A percentile compares a stretch with the other conserved stretches of the same genome.
These are phyloP conservation scores for Sebastes goodei DNA, from an alignment of 2,797 vertebrate genomes.

Conservation along the genomic window DNA sequence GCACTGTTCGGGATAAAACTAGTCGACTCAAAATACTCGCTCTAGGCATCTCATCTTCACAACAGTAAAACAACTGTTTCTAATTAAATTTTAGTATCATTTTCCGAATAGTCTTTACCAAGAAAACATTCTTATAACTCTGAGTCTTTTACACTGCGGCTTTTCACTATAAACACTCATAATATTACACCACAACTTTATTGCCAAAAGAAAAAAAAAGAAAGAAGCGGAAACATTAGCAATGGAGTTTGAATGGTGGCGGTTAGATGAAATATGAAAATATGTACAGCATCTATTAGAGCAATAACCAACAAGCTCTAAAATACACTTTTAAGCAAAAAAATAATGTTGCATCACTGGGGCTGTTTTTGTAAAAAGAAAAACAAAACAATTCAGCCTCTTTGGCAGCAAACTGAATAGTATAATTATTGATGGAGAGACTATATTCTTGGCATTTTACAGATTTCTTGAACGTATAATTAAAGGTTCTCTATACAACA, in stretches of 20 bases:
- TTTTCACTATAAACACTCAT: conserved; percentile 77
- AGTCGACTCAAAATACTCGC: conserved; percentile 52
- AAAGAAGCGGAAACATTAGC: conserved; percentile 56
- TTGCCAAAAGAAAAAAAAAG: conserved; percentile 57
- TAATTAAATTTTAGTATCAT: conserved; percentile 81
- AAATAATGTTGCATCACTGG: not conserved
- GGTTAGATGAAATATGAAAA: conserved; percentile 43
- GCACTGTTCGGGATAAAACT: conserved; percentile 36
- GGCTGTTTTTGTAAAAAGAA: conserved; percentile 1
- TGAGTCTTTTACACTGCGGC: conserved; percentile 73
- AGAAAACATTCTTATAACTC: conserved; percentile 81
- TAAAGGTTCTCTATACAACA: too few species aligned
- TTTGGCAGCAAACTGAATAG: not conserved
- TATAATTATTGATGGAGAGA: not conserved
- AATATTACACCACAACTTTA: conserved; percentile 67
- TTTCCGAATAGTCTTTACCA: conserved; percentile 75
- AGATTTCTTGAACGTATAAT: not conserved
- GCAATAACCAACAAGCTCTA: not conserved
- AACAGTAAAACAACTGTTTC: conserved; percentile 79
- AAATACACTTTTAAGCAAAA: not conserved
- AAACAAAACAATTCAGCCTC: not conserved
- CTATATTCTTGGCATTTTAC: not conserved
- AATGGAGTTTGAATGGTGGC: conserved; percentile 28
- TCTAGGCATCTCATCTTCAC: conserved; percentile 65
- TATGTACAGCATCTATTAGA: conserved; percentile 12